Base-by-base conservation (phyloP, 2,797 vertebrate genomes). In the Cynopterus sphinx region DNA sequence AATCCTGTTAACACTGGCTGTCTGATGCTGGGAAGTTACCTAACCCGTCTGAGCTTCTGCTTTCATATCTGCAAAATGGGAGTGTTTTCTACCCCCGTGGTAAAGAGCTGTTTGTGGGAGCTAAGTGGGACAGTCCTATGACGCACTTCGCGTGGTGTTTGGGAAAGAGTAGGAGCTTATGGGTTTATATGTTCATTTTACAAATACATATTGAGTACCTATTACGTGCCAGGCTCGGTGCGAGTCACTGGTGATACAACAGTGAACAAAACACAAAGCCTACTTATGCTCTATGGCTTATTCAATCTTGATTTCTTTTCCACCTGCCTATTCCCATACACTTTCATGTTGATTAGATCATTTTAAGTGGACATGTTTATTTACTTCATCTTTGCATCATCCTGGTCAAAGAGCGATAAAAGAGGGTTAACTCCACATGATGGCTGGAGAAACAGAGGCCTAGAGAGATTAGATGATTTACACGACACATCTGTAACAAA, bases 361-460 rank as follows among this genome's bases (percentile, higher is more conserved):
- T 93, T 93, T 88, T 84, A 96, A 92, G 77, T 39, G 43, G 31
- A 71, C 65, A n/a, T n/a, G 73, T 89, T 65, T 57, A 68, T 94
- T 92, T 90, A 51, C 17, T 94, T 79, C 17, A 61, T 59, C 17
- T 82, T 71, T 43, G 19, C 17, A 88, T 63, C 26, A 13, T 85
- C 22, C 67, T 79, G 41, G 33, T 36, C 28, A 78, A 73, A 24
- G 16, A 49, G 68, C 67, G 68, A 46, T 81, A 74, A 90, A 88
- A 61, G 51, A 86, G 68, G 68, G 59, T 78, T 70, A 79, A 73
- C 24, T 91, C 74, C 33, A 0, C 46, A 39, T 74, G 39, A 55
- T 88, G 57, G 46, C 13, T 75, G 57, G 55, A 83, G 87, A 90
- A 79, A 33, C 12, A n/a, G 53, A 71, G 63, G 33, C 51, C 67